phyloP scores from a whole-genome alignment of 1,140 invertebrate species.

The Drosophila persimilis region DNA sequence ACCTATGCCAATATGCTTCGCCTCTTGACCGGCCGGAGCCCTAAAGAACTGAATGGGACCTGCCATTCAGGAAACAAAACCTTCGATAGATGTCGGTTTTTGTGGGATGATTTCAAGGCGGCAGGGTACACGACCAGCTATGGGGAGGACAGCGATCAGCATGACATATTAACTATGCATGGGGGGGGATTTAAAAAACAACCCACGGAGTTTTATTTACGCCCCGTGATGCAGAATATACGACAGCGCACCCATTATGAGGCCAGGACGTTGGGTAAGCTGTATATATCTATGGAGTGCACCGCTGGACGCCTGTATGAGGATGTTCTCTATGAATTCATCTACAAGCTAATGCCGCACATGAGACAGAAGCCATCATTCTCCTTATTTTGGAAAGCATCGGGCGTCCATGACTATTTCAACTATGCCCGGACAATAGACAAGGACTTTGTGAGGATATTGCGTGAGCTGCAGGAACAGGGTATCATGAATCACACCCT shows the following conservation, averaged over 20 bases:
- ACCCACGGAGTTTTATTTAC: conserved; percentile 16
- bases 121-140: conserved; percentile 6
- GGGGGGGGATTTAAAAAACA: background rate
- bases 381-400: conserved; percentile 12
- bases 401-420: background rate
- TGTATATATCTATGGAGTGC: background rate
- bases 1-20: conserved; percentile 19
- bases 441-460: background rate
- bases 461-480: background rate
- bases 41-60: background rate
- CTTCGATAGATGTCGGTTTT: conserved; percentile 13
- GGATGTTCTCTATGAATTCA: conserved; percentile 2
- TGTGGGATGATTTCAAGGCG: conserved; percentile 18
- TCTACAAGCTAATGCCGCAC: conserved; percentile 17
- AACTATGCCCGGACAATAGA: conserved; percentile 12
- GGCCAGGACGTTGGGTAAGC: too few species aligned
- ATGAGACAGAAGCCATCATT: conserved; percentile 8
- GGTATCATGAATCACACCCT: conserved; percentile 13
- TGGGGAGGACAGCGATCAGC: conserved; percentile 7
- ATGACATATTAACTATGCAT: background rate
- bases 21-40: background rate
- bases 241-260: background rate
- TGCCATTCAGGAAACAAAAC: background rate
- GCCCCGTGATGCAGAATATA: conserved; percentile 2
- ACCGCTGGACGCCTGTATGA: conserved; percentile 8